Percentiles rank a stretch among this genome's conserved stretches.
phyloP scores from a whole-genome alignment of 37 sponge, comb jelly and placozoan genomes.

The Bolinopsis microptera region DNA sequence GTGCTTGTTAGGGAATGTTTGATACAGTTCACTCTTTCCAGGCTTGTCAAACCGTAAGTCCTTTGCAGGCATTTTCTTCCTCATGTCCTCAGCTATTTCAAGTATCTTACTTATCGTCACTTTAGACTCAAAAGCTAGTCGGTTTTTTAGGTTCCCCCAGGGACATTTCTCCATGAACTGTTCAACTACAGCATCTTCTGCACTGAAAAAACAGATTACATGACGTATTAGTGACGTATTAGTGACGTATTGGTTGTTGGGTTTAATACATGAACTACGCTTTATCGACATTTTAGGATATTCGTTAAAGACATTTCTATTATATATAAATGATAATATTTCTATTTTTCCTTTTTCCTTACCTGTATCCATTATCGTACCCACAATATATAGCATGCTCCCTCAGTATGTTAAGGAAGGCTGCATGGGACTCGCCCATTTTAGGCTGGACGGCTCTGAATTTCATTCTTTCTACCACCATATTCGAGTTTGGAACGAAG shows the following conservation, averaged over 20 bases:
- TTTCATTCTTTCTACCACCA: not conserved
- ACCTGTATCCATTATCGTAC: slow-evolving; percentile 21
- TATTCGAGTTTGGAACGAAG: not conserved
- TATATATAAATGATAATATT: too few relatives aligned
- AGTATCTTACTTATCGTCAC: not conserved
- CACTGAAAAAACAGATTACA: not conserved
- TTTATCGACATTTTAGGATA: too few relatives aligned
- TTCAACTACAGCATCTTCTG: not conserved
- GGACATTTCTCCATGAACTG: slow-evolving; percentile 28
- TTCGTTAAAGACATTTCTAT: too few relatives aligned
- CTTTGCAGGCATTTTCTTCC: not conserved
- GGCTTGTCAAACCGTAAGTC: not conserved
- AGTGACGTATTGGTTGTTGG: too few relatives aligned
- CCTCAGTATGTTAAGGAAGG: not conserved
- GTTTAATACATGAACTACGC: too few relatives aligned
- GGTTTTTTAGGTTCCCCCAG: not conserved
- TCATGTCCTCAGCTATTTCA: not conserved
- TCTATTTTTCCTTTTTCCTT: too few relatives aligned
- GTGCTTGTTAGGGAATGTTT: not conserved
- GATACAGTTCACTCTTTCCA: not conserved
- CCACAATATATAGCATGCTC: not conserved
- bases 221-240: too few relatives aligned
- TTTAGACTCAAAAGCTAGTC: not conserved
- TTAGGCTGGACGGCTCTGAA: not conserved
- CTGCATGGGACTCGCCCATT: not conserved